Evolutionary conservation across 2,113 vertebrate genomes (phyloP), one percentile per base, ranked within the genome.

Genomic region (Heterotis niloticus): DNA sequence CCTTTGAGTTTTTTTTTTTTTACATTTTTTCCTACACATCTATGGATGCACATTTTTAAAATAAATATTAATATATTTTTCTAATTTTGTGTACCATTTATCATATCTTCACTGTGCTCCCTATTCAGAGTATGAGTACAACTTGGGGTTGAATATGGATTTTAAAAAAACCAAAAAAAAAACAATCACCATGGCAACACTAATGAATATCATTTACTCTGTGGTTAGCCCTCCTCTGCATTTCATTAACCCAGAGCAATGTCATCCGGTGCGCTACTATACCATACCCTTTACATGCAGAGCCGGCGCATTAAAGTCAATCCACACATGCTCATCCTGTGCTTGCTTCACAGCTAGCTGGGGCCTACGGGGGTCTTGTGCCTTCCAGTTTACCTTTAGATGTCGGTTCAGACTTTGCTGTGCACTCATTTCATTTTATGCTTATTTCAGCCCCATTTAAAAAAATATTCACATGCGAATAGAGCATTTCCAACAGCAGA

Each of bases 111-210:
- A 20, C 76, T 26, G n/a, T 26, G 17, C 28, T 20, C 68, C 10
- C 14, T 29, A 17, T 1, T 54, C 17, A 54, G 4, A 52, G 5
- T 44, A 16, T 23, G 52, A 57, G 64, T 56, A 20, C 26, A 26
- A 68, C 52, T 56, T 24, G 24, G 75, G 44, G 75, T 56, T 56
- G 76, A 54, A 57, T 60, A 78, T 69, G 56, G 66, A 18, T 78
- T 44, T 57, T 34, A 78, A 78, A 78, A 62, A 62, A 62, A 62
- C 57, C 76, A 68, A 65, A 26, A 52, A 69, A 78, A 78, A 69
- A 78, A 78, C 51, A 0, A 28, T 78, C 66, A 34, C 77, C 66
- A 78, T 78, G 66, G 54, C 77, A 78, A 78, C 77, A 29, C 66
- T 78, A 78, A 78, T 78, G 66, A 78, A 70, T 69, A 77, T 77